Evolutionary conservation across 1,140 invertebrate genomes (phyloP).

Genomic region (Nautilus pompilius): DNA sequence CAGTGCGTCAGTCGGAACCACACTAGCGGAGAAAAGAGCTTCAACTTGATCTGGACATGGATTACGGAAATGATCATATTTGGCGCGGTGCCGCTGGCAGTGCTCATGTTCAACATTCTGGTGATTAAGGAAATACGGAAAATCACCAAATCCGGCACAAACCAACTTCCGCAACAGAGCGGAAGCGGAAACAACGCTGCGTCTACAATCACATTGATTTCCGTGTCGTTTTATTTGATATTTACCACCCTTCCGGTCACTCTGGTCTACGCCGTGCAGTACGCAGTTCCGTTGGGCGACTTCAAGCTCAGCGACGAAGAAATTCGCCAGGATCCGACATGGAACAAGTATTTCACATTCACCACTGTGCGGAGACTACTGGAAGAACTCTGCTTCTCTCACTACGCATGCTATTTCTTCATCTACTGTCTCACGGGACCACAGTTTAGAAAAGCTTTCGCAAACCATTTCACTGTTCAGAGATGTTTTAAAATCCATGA

Average conservation of each 20-base stretch:
- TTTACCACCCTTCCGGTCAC: conserved; percentile 43
- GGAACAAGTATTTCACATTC: conserved; percentile 23
- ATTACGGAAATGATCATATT: conserved; percentile 38
- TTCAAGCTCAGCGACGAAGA: conserved; percentile 12
- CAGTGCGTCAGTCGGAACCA: conserved; percentile 2
- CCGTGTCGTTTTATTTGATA: conserved; percentile 46
- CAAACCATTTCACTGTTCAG: neutral
- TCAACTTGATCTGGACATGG: conserved; percentile 35
- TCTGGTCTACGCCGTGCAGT: conserved; percentile 31
- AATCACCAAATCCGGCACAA: neutral
- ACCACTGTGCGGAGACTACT: conserved; percentile 25
- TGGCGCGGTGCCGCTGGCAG: conserved; percentile 31
- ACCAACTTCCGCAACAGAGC: neutral
- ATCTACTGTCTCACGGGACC: conserved; percentile 31
- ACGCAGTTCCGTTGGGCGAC: neutral
- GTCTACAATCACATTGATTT: conserved; percentile 40
- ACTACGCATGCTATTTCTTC: conserved; percentile 43
- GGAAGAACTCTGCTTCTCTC: conserved; percentile 40
- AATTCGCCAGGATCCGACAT: conserved; percentile 11
- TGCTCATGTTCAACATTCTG: conserved; percentile 34
- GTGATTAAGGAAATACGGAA: conserved; percentile 27
- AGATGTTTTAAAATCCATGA: neutral
- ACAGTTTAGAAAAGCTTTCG: conserved; percentile 19
- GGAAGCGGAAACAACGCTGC: conserved; percentile 14
- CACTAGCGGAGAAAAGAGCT: conserved; percentile 1